phyloP scores from a whole-genome alignment of 1,140 invertebrate genomes.

The Melanaphis sacchari region DNA sequence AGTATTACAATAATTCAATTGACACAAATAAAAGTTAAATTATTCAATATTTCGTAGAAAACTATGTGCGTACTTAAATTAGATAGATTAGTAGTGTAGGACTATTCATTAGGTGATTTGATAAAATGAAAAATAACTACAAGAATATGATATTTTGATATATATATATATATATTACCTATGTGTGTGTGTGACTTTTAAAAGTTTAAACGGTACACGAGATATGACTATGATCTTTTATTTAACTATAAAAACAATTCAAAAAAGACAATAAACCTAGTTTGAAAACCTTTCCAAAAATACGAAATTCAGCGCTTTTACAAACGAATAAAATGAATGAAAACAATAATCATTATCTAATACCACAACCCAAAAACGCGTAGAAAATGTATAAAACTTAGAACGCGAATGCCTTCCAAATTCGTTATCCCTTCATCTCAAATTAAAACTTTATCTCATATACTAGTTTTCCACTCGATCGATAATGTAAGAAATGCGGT shows the following conservation, averaged over 20 bases:
- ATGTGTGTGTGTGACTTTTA: not conserved
- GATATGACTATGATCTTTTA: not conserved
- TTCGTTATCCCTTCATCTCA: not conserved
- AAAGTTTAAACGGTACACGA: not conserved
- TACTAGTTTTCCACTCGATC: not conserved
- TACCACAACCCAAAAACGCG: not conserved
- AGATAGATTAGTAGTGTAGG: too few relatives aligned
- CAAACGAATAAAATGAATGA: not conserved
- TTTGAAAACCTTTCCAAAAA: not conserved
- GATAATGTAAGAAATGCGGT: slow-evolving; percentile 28
- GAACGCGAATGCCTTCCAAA: not conserved
- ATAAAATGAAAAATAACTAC: not conserved
- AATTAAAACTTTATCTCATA: not conserved
- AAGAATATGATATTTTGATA: not conserved
- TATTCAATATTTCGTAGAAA: not conserved
- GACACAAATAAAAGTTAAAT: not conserved
- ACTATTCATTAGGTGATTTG: not conserved
- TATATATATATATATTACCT: not conserved
- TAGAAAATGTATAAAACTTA: slow-evolving; percentile 6
- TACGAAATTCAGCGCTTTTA: not conserved
- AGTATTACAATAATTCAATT: not conserved
- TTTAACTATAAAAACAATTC: not conserved
- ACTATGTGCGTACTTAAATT: not conserved
- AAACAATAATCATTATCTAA: slow-evolving; percentile 6
- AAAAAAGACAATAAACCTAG: not conserved